Conservation (phyloP, 2,888 invertebrate species). For the Criorhina ranunculi region DNA sequence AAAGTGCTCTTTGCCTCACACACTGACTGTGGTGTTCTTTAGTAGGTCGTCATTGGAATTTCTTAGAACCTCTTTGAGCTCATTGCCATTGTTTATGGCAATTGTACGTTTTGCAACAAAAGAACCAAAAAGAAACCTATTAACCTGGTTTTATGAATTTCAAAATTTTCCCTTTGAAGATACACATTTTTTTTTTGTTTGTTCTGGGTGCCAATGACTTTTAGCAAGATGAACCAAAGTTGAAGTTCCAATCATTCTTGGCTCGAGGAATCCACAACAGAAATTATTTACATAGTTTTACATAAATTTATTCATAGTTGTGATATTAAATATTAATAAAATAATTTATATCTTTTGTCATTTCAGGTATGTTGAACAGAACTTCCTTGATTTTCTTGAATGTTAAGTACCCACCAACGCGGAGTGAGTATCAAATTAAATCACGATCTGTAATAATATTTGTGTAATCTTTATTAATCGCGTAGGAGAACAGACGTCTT, state of each 20-base stretch:
- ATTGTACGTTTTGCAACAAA: background rate
- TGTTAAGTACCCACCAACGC: constrained; percentile 4
- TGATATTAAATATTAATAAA: constrained; percentile 9
- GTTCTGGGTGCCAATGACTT: background rate
- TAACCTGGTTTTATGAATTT: constrained; percentile 51
- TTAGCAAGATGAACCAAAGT: background rate
- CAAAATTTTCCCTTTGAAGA: background rate
- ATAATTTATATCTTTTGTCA: constrained; percentile 22
- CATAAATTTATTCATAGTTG: background rate
- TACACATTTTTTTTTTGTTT: too few species aligned
- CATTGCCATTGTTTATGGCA: constrained; percentile 18
- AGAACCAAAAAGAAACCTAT: constrained; percentile 2
- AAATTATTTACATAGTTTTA: background rate
- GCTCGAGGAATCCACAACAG: too few species aligned
- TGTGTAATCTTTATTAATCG: background rate
- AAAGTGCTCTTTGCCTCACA: too few species aligned
- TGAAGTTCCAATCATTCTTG: background rate
- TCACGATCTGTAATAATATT: background rate
- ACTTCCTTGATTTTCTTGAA: constrained; percentile 31
- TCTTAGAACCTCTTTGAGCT: background rate
- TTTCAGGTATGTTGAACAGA: constrained; percentile 55
- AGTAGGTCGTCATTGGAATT: too few species aligned
- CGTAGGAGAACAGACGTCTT: constrained; percentile 7
- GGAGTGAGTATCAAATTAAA: constrained; percentile 21
- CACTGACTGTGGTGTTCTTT: background rate